Conservation (phyloP, 2,797 vertebrate genomes). For the Iguana delicatissima region DNA sequence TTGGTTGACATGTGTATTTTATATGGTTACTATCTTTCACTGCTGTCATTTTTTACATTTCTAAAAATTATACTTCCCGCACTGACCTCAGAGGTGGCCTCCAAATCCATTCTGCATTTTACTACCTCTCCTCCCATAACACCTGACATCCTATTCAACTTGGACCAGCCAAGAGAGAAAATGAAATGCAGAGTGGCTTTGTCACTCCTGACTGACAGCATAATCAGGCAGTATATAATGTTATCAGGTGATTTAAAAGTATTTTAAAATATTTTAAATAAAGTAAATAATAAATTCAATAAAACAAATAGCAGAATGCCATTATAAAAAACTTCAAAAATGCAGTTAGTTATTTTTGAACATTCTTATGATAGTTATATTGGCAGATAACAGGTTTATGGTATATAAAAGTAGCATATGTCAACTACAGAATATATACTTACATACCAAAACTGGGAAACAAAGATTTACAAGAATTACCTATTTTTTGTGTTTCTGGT, state of each 20-base stretch:
- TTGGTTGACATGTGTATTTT: neutral
- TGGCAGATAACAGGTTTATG: neutral
- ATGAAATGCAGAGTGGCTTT: no score
- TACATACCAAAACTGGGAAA: slow-evolving; percentile 4
- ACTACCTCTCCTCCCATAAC: no score
- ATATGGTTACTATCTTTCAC: neutral
- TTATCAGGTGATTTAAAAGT: no score
- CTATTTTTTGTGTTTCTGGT: slow-evolving; percentile 86
- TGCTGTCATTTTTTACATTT: neutral
- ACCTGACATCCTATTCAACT: no score
- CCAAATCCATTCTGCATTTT: no score
- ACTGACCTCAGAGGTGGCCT: no score
- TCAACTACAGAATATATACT: slow-evolving; percentile 1
- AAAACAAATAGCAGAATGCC: neutral
- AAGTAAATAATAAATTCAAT: neutral
- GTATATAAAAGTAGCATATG: neutral
- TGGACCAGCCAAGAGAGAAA: no score
- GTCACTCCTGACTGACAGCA: no score
- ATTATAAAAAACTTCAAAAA: neutral
- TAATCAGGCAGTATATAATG: no score
- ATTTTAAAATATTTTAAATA: neutral
- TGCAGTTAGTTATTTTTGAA: neutral
- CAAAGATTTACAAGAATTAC: slow-evolving; percentile 77
- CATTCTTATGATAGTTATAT: neutral
- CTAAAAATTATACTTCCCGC: no score